Conservation (phyloP, 2,797 vertebrate genomes). For the Hydrocynus forskahlii region DNA sequence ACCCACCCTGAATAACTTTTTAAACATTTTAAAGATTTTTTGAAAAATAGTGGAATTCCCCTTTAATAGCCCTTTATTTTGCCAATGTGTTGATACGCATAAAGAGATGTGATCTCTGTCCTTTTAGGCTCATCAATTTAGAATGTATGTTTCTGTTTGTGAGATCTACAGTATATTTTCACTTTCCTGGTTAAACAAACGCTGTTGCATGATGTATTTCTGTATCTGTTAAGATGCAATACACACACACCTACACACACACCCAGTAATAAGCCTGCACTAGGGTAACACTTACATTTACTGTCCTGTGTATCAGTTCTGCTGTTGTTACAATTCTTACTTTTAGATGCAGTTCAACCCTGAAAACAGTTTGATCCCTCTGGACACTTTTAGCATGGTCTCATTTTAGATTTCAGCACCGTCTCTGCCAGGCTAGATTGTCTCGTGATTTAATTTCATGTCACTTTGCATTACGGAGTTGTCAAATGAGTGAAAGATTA, state of each 20-base stretch:
- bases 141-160: constrained; percentile 2
- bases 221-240: constrained; percentile 23
- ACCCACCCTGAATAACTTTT: neutral
- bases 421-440: constrained; percentile 19
- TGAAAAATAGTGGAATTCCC: neutral
- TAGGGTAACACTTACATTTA: constrained; percentile 26
- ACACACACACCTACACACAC: neutral
- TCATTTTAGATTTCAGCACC: constrained; percentile 3
- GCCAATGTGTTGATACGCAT: constrained; percentile 63
- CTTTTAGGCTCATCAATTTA: constrained; percentile 35
- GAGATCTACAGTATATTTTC: neutral
- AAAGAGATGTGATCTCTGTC: constrained; percentile 18
- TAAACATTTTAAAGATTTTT: neutral
- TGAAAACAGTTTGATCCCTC: constrained; percentile 4
- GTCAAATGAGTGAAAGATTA: constrained; percentile 28
- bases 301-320: constrained; percentile 38
- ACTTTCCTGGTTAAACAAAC: constrained; percentile 11
- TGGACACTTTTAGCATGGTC: constrained; percentile 7
- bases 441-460: constrained; percentile 37
- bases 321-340: constrained; percentile 17
- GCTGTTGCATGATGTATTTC: constrained; percentile 34
- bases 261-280: constrained; percentile 25
- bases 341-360: constrained; percentile 5
- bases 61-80: constrained; percentile 17
- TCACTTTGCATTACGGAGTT: constrained; percentile 38